Conservation (phyloP, 2,113 vertebrate genomes). For the Barnardius zonarius region DNA sequence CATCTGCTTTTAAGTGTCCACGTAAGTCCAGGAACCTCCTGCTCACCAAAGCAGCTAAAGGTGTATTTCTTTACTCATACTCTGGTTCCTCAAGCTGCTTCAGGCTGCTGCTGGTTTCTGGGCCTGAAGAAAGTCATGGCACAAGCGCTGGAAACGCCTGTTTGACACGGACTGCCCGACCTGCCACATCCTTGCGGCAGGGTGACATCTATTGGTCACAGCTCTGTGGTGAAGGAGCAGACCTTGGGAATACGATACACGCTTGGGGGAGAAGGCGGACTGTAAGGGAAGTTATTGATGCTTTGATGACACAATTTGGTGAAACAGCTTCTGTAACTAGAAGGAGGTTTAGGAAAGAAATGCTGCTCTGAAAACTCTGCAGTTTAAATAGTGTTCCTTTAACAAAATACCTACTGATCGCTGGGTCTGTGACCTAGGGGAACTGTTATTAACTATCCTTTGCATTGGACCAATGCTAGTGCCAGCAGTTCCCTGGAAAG, state of each 20-base stretch:
- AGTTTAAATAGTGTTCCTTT: background rate
- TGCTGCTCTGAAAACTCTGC: background rate
- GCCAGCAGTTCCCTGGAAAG: background rate
- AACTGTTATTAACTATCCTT: background rate
- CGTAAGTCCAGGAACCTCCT: background rate
- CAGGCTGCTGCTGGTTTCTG: background rate
- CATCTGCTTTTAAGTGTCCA: background rate
- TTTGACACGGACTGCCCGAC: background rate
- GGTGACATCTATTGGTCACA: constrained; percentile 49
- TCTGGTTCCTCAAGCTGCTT: background rate
- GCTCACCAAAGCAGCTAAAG: background rate
- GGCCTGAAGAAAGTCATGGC: background rate
- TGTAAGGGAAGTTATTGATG: background rate
- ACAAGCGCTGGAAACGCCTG: background rate
- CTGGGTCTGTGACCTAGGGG: background rate
- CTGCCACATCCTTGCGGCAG: background rate
- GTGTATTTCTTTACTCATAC: background rate
- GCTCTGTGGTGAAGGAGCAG: background rate
- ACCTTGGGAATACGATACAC: background rate
- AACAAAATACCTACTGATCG: background rate
- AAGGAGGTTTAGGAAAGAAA: background rate
- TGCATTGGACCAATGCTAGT: background rate
- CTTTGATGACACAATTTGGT: background rate
- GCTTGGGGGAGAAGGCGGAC: background rate
- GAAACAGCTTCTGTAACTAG: background rate